Base-by-base conservation (phyloP, 2,797 vertebrate species). In the Phyllotis vaccarum region DNA sequence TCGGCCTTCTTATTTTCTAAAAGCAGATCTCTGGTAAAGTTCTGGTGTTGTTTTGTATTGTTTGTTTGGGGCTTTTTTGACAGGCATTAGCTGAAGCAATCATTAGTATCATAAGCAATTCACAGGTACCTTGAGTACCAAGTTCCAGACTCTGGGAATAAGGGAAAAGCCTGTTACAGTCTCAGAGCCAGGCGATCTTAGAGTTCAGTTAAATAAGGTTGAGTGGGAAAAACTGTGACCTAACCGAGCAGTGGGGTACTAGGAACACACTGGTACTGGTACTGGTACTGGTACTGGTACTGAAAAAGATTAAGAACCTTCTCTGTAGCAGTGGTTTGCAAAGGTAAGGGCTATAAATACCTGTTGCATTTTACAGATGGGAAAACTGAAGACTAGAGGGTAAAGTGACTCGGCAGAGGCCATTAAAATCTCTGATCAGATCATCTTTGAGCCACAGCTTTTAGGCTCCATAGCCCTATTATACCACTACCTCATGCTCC, bases 1-100 rank as follows among this genome's bases (percentile, higher is more conserved):
- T 92, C 21, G 64, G 37, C 72, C 86, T 93, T 93, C 78, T 68
- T 75, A 92, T 92, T 91, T 96, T 79, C 34, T n/a, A 83, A 60
- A 95, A 93, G 93, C 21, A 78, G 94, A 88, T 83, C 70, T 12
- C 40, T 80, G 19, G 11, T 88, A 90, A 78, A 95, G 58, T 88
- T 88, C 89, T 22, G 79, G 4, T 68, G 34, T 24, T 68, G 60
- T 24, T 85, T 85, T 52, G 43, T 46, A 31, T 52, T 68, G 46
- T n/a, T 34, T 58, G 34, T 19, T n/a, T 85, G 43, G 34, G 46
- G 62, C 22, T 37, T 54, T 27, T 95, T 92, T 78, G 7, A 90
- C 49, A 96, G 86, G 6, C 79, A 86, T 31, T 62, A 90, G 54
- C 14, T 81, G 31, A 83, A 40, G 72, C 6, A 81, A 83, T 68